A percentile compares a stretch with the other conserved stretches of the same genome.
Conservation (phyloP, 2,113 vertebrate genomes). For the Phyllostomus hastatus region DNA sequence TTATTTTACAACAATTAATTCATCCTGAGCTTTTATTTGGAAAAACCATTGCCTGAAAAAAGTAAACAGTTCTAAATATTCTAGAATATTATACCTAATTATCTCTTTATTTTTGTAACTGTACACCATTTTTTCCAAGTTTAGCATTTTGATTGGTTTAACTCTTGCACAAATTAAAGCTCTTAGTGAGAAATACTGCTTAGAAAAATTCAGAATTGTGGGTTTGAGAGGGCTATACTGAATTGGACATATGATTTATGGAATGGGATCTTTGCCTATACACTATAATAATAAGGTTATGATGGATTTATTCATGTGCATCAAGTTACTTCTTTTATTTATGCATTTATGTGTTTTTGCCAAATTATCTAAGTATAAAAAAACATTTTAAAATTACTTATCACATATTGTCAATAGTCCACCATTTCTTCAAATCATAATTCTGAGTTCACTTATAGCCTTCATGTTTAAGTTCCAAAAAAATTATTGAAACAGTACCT, state of each 20-base stretch:
- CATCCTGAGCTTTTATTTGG: slow-evolving; percentile 59
- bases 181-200: slow-evolving; percentile 28
- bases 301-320: background rate
- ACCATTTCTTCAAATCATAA: background rate
- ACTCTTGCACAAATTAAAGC: slow-evolving; percentile 52
- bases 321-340: background rate
- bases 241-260: background rate
- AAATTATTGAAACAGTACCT: background rate
- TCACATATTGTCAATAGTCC: background rate
- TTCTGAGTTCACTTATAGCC: background rate
- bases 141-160: slow-evolving; percentile 52
- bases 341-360: background rate
- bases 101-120: slow-evolving; percentile 52
- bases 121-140: slow-evolving; percentile 18
- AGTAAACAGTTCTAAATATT: slow-evolving; percentile 61
- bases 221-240: background rate
- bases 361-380: slow-evolving; percentile 8
- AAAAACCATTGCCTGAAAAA: slow-evolving; percentile 39
- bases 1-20: slow-evolving; percentile 70
- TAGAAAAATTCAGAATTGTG: slow-evolving; percentile 21
- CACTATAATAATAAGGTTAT: background rate
- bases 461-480: background rate
- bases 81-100: slow-evolving; percentile 58
- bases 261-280: background rate
- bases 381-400: background rate